Evolutionary conservation across 1,140 invertebrate species (phyloP).

Genomic region (Euglossa dilemma): DNA sequence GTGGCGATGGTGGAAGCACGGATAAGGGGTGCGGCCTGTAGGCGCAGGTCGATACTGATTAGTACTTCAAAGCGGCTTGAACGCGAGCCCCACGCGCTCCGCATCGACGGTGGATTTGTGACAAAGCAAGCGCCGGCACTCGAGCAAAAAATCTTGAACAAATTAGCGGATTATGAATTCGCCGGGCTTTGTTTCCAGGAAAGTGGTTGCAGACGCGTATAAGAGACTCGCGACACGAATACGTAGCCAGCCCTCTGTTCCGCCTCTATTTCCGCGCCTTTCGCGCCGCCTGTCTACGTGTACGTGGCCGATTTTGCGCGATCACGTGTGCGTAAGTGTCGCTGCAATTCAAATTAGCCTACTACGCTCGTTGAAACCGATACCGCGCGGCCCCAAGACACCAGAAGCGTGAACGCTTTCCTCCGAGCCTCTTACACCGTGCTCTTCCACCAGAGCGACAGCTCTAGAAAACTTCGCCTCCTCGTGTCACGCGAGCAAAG

Average conservation of each 20-base stretch:
- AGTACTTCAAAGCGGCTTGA: slow-evolving; percentile 78
- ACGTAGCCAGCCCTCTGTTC: slow-evolving; percentile 7
- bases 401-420: background rate
- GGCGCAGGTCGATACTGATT: slow-evolving; percentile 78
- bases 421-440: too few relatives aligned
- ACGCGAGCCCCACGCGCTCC: slow-evolving; percentile 56
- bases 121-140: slow-evolving; percentile 67
- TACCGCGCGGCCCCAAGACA: slow-evolving; percentile 2
- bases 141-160: slow-evolving; percentile 75
- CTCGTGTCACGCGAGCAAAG: too few relatives aligned
- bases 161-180: slow-evolving; percentile 79
- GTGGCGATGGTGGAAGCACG: slow-evolving; percentile 60
- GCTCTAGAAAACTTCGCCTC: background rate
- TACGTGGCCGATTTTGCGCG: slow-evolving; percentile 32
- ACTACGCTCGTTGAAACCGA: slow-evolving; percentile 56
- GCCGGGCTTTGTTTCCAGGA: slow-evolving; percentile 69
- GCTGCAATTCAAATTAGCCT: slow-evolving; percentile 72
- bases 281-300: slow-evolving; percentile 9
- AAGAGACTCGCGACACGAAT: slow-evolving; percentile 45
- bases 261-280: background rate
- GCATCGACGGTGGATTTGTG: slow-evolving; percentile 64
- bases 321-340: slow-evolving; percentile 60
- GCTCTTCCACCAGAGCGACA: background rate
- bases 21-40: slow-evolving; percentile 61
- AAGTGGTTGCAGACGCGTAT: slow-evolving; percentile 61